phyloP scores from a whole-genome alignment of 2,888 invertebrate species.

The Temnothorax rugatulus region DNA sequence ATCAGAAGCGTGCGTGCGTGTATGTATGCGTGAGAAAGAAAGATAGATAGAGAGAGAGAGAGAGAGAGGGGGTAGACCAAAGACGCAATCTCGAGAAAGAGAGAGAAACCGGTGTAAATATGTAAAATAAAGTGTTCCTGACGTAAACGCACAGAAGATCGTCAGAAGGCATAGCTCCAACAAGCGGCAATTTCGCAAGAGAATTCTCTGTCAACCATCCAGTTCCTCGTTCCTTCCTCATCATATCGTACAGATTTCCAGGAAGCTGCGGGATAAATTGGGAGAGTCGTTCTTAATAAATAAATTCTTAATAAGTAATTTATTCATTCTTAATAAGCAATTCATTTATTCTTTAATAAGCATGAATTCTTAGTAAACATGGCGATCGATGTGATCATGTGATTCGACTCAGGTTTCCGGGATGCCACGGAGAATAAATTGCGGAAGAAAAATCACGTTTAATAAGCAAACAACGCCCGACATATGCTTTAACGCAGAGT shows the following conservation, averaged over 20 bases:
- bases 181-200: constrained; percentile 19
- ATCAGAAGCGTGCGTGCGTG: constrained; percentile 28
- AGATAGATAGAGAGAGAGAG: background rate
- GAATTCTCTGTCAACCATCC: constrained; percentile 5
- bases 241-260: background rate
- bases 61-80: constrained; percentile 30
- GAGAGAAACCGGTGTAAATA: constrained; percentile 73
- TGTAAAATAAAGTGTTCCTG: constrained; percentile 78
- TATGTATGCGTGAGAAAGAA: constrained; percentile 7
- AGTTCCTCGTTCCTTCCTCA: background rate
- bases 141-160: constrained; percentile 79
- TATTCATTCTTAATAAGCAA: background rate
- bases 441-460: background rate
- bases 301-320: too few relatives aligned
- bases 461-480: background rate
- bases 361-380: background rate
- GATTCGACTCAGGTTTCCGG: background rate
- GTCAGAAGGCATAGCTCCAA: constrained; percentile 57
- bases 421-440: background rate
- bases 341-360: background rate
- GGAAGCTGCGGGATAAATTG: background rate
- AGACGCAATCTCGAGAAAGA: constrained; percentile 25
- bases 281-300: background rate
- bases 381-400: background rate
- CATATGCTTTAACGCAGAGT: background rate